These are phyloP conservation scores for Ploceus nigricollis DNA, from an alignment of 2,113 vertebrate species.

Conservation along the genomic window DNA sequence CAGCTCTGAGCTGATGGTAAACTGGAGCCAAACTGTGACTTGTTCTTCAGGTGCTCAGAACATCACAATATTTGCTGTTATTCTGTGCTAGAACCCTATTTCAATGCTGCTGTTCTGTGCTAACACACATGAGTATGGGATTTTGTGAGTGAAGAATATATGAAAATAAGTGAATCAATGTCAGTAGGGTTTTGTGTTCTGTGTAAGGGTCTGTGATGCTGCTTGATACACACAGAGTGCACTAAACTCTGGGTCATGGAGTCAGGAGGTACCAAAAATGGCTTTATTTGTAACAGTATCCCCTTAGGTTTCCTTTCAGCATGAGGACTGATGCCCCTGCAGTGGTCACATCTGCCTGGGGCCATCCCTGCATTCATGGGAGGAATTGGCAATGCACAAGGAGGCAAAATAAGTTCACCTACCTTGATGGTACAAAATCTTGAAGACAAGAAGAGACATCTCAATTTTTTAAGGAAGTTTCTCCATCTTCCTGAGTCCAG, in stretches of 20 bases:
- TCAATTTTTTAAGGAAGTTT: not conserved
- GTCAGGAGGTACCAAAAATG: not conserved
- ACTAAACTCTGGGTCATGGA: not conserved
- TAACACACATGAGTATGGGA: accelerated
- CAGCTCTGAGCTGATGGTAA: not conserved
- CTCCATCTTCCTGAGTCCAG: not conserved
- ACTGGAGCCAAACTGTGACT: not conserved
- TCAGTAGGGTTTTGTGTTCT: not conserved
- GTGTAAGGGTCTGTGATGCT: not conserved
- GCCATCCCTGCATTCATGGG: accelerated
- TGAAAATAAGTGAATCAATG: not conserved
- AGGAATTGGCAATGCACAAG: not conserved
- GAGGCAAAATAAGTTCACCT: not conserved
- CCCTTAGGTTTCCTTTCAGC: not conserved
- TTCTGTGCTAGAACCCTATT: not conserved
- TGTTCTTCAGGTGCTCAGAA: not conserved
- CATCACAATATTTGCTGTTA: not conserved
- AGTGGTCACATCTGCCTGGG: not conserved
- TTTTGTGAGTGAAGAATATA: not conserved
- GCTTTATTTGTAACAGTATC: not conserved
- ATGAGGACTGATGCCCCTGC: not conserved
- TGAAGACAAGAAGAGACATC: not conserved
- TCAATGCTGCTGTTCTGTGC: not conserved
- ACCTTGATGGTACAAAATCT: not conserved
- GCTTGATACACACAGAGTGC: not conserved